phyloP scores from a whole-genome alignment of 2,888 invertebrate genomes.

The Cephus sareptanus region DNA sequence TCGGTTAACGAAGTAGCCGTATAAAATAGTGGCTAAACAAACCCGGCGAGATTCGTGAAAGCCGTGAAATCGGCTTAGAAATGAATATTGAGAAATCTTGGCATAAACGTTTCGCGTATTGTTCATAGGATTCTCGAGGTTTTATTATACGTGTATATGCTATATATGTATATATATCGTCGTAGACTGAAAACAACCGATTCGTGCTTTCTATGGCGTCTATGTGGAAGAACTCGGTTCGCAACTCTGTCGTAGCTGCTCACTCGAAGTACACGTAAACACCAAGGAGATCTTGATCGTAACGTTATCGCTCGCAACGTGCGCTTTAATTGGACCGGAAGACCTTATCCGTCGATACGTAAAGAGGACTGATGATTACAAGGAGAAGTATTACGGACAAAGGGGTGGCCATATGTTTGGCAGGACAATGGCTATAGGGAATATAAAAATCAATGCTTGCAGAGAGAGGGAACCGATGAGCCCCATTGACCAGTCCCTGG shows the following conservation, averaged over 20 bases:
- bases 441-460: constrained; percentile 39
- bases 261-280: not conserved
- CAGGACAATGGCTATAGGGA: not conserved
- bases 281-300: not conserved
- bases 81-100: not conserved
- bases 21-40: not conserved
- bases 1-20: not conserved
- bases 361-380: constrained; percentile 3
- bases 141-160: not conserved
- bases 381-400: constrained; percentile 27
- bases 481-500: constrained; percentile 31
- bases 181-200: not conserved
- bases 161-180: not conserved
- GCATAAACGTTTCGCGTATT: not conserved
- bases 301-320: not conserved
- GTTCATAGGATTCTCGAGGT: not conserved
- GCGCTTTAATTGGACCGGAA: not conserved
- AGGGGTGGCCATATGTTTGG: constrained; percentile 39
- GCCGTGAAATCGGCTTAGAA: not conserved
- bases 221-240: not conserved
- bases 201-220: not conserved
- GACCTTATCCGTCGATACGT: not conserved
- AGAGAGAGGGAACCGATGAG: constrained; percentile 20
- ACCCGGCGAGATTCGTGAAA: not conserved
- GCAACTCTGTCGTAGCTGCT: not conserved